A percentile compares a stretch with the other conserved stretches of the same genome.
Evolutionary conservation across 1,140 invertebrate species (phyloP).

Genomic region (Octopus sinensis): DNA sequence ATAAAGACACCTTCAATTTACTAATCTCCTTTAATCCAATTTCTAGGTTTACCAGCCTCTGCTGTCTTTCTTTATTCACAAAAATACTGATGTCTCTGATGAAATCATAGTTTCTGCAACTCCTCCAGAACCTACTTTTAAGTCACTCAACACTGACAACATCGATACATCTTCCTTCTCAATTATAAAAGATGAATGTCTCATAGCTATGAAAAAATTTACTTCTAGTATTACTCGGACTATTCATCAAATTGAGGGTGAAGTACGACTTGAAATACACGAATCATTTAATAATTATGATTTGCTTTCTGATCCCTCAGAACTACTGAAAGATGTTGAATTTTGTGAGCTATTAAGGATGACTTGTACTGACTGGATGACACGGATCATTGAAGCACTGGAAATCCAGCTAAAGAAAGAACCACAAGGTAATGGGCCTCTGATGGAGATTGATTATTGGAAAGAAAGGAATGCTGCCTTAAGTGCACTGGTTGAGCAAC

Average conservation of each 20-base stretch:
- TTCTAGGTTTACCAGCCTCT: conserved; percentile 55
- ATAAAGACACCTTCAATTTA: no score
- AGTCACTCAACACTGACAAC: conserved; percentile 35
- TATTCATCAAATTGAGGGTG: conserved; percentile 59
- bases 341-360: conserved; percentile 49
- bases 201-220: conserved; percentile 60
- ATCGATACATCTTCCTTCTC: not conserved
- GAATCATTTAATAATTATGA: conserved; percentile 36
- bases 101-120: conserved; percentile 5
- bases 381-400: conserved; percentile 51
- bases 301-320: conserved; percentile 47
- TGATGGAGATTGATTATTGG: conserved; percentile 82
- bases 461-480: conserved; percentile 72
- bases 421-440: conserved; percentile 70
- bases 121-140: conserved; percentile 23
- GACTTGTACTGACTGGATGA: conserved; percentile 52
- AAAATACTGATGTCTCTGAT: conserved; percentile 30
- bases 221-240: conserved; percentile 54
- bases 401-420: conserved; percentile 51
- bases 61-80: conserved; percentile 52
- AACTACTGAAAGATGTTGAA: conserved; percentile 50
- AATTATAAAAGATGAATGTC: conserved; percentile 57
- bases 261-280: conserved; percentile 57
- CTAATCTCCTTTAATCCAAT: not conserved
- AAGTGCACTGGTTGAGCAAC: conserved; percentile 74